phyloP scores from a whole-genome alignment of 2,797 vertebrate genomes.

The Chiroxiphia lanceolata region DNA sequence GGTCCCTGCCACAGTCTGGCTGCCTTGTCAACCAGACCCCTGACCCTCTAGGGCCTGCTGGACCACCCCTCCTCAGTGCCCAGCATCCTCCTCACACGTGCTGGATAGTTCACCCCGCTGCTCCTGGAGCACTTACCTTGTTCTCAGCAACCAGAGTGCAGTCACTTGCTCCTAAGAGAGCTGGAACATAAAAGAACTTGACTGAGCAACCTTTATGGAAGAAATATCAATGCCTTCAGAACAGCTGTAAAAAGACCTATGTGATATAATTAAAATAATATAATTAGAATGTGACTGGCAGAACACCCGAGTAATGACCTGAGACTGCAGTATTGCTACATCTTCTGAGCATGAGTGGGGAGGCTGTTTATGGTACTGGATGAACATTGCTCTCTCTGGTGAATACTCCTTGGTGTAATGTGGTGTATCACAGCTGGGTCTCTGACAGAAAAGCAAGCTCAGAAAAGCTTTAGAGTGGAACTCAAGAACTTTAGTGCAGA shows the following conservation, averaged over 20 bases:
- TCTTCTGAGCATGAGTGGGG: background rate
- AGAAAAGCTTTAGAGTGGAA: background rate
- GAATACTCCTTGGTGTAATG: background rate
- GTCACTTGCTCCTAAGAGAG: background rate
- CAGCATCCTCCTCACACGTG: fast-evolving
- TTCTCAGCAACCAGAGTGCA: background rate
- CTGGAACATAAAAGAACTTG: background rate
- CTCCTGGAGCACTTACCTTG: background rate
- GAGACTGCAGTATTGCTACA: background rate
- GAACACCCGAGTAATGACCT: background rate
- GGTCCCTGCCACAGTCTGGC: background rate
- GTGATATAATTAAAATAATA: background rate
- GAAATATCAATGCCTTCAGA: background rate
- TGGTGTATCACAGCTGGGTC: background rate
- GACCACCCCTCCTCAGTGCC: background rate
- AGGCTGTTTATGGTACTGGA: background rate
- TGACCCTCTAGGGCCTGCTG: background rate
- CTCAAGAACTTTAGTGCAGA: background rate
- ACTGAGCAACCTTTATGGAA: background rate
- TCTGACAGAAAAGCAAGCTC: background rate
- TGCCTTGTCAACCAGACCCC: background rate
- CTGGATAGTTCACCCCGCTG: background rate
- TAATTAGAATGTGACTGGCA: background rate
- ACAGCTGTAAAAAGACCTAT: background rate
- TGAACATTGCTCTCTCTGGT: background rate